Base-by-base conservation (phyloP, 1,140 invertebrate species). In the Hormaphis cornu region DNA sequence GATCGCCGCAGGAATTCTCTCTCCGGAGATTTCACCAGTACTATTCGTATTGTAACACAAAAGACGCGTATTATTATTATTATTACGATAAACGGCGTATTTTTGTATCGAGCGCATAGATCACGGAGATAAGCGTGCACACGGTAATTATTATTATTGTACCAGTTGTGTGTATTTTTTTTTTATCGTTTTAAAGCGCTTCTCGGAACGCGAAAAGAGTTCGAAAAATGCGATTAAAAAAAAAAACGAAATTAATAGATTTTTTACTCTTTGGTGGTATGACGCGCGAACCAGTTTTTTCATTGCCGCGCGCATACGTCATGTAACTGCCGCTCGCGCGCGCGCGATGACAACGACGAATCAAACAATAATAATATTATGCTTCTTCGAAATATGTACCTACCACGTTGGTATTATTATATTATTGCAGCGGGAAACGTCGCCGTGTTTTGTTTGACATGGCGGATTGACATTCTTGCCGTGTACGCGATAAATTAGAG, bases 191-290 rank as follows among this genome's bases (percentile, higher is more conserved):
- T 58, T 20, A 40, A 40, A 58, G 40, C 24, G 14, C 16, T 58
- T 58, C 54, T 58, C 20, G 33, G 54, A 58, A 58, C 6, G 40
- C 37, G 22, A 58, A 58, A 58, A 30, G 14, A 30, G 28, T 58
- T 58, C 14, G 35, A 58, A 58, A 58, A 58, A 58, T 58, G 54
- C 35, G 20, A 24, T 40, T 40, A 24, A 58, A 58, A 48, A 58
- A 58, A 40, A 48, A 58, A 58, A 40, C 54, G 22, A 58, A 58
- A 58, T 58, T 58, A 58, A 58, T 58, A 58, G 54, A 58, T 58
- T 58, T n/a, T n/a, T 58, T 58, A 58, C 33, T 58, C 54, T 58
- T 58, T 58, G 54, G 54, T 58, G 54, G 54, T 58, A 58, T 58
- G 33, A 58, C 54, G 54, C 54, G 54, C 54, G 54, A 58, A 58